Evolutionary conservation across 2,888 invertebrate genomes (phyloP), one percentile per base, ranked within the genome.

Genomic region (Cheiracanthium punctorium): DNA sequence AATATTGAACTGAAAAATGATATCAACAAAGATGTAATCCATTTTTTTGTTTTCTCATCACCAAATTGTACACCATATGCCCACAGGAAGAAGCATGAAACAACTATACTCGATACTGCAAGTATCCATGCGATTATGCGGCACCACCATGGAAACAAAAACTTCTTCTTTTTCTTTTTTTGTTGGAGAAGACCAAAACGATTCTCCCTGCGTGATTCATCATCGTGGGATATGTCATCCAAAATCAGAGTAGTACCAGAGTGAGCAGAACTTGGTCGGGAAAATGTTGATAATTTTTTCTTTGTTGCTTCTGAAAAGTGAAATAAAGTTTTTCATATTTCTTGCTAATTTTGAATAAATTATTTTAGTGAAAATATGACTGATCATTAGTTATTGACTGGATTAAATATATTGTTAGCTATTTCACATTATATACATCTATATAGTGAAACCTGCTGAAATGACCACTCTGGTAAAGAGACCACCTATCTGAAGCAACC

Each of bases 51-150:
- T 86, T 92, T 92, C 4, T 90, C 90, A 80, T 93, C 92, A 20
- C 92, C 92, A 90, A 93, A 93, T 89, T 89, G 90, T 71, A 93
- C 91, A 2, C 92, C 93, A 88, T 92, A 93, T 81, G 92, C 91
- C 79, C 91, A 91, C 33, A 92, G 92, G 89, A 93, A 92, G 79
- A 92, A 91, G 1, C 91, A 90, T 0, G 92, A 91, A 0, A 90
- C 90, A 0, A 91, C 80, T 2, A 92, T 91, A 0, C 91, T 90
- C 1, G 91, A 14, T 88, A 91, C 90, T 14, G 92, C 91, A 24
- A 93, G 77, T 1, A 91, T 86, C 93, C 93, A 93, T 41, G 92
- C 92, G 30, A 93, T 86, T 76, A 91, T 87, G 7, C 90, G 89
- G 74, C 90, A 90, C 90, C 90, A 91, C 89, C 90, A 91, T 0